These are phyloP conservation scores for Holcopasites calliopsidis DNA, from an alignment of 1,140 invertebrate genomes.

Conservation along the genomic window DNA sequence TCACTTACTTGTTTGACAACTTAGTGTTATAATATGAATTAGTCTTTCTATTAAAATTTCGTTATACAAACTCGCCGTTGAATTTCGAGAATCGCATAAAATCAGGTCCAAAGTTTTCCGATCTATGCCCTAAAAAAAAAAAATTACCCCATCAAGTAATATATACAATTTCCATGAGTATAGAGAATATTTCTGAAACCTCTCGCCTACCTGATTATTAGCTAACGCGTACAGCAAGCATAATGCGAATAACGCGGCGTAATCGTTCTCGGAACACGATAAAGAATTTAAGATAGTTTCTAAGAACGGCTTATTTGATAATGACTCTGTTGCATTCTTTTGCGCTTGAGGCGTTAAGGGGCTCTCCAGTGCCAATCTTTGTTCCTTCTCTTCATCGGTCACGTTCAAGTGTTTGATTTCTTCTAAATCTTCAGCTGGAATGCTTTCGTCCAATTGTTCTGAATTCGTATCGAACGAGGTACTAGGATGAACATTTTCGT, in stretches of 20 bases:
- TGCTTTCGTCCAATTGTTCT: slow-evolving; percentile 39
- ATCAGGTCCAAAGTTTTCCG: slow-evolving; percentile 86
- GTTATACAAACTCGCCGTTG: slow-evolving; percentile 83
- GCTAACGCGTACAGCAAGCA: slow-evolving; percentile 96
- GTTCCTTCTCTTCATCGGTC: slow-evolving; percentile 95
- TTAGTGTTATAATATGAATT: slow-evolving; percentile 88
- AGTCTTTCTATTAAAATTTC: slow-evolving; percentile 88
- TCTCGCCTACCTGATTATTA: slow-evolving; percentile 91
- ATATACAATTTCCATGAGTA: not conserved
- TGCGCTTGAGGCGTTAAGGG: slow-evolving; percentile 65
- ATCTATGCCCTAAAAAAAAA: slow-evolving; percentile 84
- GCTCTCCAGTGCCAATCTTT: slow-evolving; percentile 82
- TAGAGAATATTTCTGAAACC: not conserved
- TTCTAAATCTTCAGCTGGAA: slow-evolving; percentile 60
- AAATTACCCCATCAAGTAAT: slow-evolving; percentile 27
- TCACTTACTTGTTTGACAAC: slow-evolving; percentile 89
- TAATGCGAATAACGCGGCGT: slow-evolving; percentile 93
- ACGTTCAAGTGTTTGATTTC: slow-evolving; percentile 84
- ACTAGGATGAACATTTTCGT: slow-evolving; percentile 67
- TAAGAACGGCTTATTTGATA: slow-evolving; percentile 89
- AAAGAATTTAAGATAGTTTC: slow-evolving; percentile 92
- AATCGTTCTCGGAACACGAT: slow-evolving; percentile 95
- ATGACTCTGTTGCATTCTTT: slow-evolving; percentile 74
- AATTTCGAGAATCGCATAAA: slow-evolving; percentile 78
- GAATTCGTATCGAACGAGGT: slow-evolving; percentile 48